A percentile compares a stretch with the other conserved stretches of the same genome.
These are phyloP conservation scores for Cataglyphis cursor DNA, from an alignment of 2,888 invertebrate species.

Conservation along the genomic window DNA sequence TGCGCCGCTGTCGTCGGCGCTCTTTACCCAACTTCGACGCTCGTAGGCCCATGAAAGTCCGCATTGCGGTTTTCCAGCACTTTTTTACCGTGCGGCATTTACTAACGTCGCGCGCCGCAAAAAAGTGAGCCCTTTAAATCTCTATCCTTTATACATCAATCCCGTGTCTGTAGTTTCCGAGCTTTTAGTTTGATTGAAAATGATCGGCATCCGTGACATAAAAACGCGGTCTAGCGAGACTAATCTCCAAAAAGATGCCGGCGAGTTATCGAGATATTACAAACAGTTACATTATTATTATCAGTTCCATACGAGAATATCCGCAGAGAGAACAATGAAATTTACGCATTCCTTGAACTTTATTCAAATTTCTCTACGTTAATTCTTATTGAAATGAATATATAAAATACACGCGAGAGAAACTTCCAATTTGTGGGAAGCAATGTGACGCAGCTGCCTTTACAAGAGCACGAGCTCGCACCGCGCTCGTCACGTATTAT, in stretches of 20 bases:
- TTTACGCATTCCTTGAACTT: background rate
- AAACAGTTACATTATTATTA: background rate
- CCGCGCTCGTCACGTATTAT: conserved; percentile 33
- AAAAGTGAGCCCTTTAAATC: conserved; percentile 53
- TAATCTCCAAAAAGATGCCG: background rate
- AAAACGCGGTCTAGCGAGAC: background rate
- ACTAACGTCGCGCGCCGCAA: conserved; percentile 43
- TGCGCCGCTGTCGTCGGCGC: conserved; percentile 28
- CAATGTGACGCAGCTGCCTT: conserved; percentile 15
- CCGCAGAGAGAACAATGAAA: background rate
- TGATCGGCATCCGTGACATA: conserved; percentile 7
- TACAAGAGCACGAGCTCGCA: conserved; percentile 12
- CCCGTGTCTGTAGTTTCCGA: conserved; percentile 27
- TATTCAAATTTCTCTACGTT: background rate
- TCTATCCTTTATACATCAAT: conserved; percentile 35
- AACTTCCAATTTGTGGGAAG: conserved; percentile 73
- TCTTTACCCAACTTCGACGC: conserved; percentile 54
- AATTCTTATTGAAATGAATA: background rate
- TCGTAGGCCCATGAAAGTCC: conserved; percentile 75
- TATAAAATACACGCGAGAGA: background rate
- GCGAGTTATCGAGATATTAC: background rate
- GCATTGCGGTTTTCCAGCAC: conserved; percentile 79
- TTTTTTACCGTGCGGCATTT: conserved; percentile 45
- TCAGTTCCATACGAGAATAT: background rate
- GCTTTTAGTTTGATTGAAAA: conserved; percentile 51